phyloP scores from a whole-genome alignment of 1,140 invertebrate species.

The Halictus rubicundus region DNA sequence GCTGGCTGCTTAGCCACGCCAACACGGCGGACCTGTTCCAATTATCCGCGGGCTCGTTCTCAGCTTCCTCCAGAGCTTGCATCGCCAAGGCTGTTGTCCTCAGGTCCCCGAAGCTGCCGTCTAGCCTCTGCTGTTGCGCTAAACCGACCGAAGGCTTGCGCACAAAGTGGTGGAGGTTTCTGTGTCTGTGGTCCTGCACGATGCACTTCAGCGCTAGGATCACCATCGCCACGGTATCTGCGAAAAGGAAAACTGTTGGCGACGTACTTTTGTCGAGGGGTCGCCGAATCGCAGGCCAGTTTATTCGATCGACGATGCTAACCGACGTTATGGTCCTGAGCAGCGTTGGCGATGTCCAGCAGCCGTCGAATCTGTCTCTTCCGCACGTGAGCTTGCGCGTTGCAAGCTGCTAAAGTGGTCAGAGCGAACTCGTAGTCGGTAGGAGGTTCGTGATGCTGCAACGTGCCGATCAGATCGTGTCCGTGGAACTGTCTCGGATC shows the following conservation, averaged over 20 bases:
- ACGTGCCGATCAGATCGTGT: constrained; percentile 87
- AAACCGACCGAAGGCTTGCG: constrained; percentile 87
- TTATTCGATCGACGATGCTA: constrained; percentile 44
- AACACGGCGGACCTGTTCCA: constrained; percentile 90
- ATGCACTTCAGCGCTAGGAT: constrained; percentile 91
- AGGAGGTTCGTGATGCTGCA: constrained; percentile 86
- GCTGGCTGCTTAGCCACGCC: constrained; percentile 86
- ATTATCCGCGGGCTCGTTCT: constrained; percentile 82
- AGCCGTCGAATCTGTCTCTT: constrained; percentile 89
- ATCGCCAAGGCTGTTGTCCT: constrained; percentile 90
- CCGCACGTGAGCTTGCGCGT: constrained; percentile 89
- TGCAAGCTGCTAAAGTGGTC: constrained; percentile 86
- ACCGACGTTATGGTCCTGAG: constrained; percentile 89
- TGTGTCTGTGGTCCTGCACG: constrained; percentile 90
- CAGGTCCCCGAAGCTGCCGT: constrained; percentile 91
- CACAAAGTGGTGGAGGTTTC: constrained; percentile 89
- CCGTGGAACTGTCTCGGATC: constrained; percentile 91
- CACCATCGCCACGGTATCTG: constrained; percentile 92
- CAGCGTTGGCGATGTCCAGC: constrained; percentile 87
- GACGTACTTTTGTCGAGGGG: too few species aligned
- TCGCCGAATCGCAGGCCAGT: too few species aligned
- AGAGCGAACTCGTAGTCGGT: constrained; percentile 87
- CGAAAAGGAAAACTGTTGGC: too few species aligned
- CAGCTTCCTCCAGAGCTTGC: constrained; percentile 88
- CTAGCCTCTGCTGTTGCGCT: constrained; percentile 87